Conservation (phyloP, 2,888 invertebrate genomes). For the Doris montereyensis region DNA sequence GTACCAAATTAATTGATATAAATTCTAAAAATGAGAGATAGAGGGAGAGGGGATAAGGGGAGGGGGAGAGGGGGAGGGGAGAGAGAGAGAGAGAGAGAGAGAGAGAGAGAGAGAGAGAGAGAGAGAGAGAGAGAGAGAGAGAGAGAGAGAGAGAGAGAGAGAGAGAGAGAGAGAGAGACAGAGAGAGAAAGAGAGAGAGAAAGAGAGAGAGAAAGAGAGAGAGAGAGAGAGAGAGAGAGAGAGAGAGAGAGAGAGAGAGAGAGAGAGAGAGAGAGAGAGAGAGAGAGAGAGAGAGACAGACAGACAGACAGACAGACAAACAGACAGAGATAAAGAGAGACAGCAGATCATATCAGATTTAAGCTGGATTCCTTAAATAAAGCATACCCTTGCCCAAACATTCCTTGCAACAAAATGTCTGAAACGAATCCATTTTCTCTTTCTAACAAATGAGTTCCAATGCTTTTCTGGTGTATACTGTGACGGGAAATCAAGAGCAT, state of each 20-base stretch:
- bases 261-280: neutral
- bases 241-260: neutral
- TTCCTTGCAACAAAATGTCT: slow-evolving; percentile 90
- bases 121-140: neutral
- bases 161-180: neutral
- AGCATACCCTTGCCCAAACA: slow-evolving; percentile 79
- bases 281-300: neutral
- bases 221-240: neutral
- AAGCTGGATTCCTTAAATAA: too few species aligned
- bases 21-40: neutral
- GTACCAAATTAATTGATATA: too few species aligned
- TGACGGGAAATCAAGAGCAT: slow-evolving; percentile 88
- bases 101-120: neutral
- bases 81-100: neutral
- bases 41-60: neutral
- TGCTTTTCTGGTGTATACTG: slow-evolving; percentile 83
- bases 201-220: neutral
- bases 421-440: slow-evolving; percentile 91
- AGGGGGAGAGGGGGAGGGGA: neutral
- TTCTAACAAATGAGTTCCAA: slow-evolving; percentile 91
- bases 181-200: neutral
- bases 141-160: neutral
- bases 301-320: too few species aligned
- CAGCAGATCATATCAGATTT: too few species aligned
- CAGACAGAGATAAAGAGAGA: too few species aligned